Base-by-base conservation (phyloP, 2,888 invertebrate genomes). In the Apotomis capreana region DNA sequence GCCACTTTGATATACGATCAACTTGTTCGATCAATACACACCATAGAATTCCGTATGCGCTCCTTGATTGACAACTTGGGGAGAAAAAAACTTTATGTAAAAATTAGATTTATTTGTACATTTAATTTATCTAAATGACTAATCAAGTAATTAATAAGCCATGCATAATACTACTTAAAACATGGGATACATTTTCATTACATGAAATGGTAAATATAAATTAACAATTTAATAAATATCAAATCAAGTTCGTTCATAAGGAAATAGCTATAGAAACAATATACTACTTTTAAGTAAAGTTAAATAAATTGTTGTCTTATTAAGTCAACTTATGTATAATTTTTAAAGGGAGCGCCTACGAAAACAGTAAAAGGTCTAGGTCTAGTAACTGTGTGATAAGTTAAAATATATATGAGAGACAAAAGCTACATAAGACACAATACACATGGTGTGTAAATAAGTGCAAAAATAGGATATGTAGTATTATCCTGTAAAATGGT, bases 61-160 rank as follows among this genome's bases (percentile, higher is more conserved):
- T 88, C 86, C 89, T 89, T 88, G 89, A 88, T 76, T 87, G 89
- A 87, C 83, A 87, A 89, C 89, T 89, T 89, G 85, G 83, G 84
- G 81, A 84, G 79, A 86, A 84, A 87, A 88, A 87, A 82, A 81
- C 79, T 82, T 78, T 77, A 80, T 75, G 58, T 72, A 61, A 69
- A 68, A 57, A 51, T 62, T 46, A 37, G 40, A 51, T 64, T 69
- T 46, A 54, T 57, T 52, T 74, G 73, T 63, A 71, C 68, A 75
- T 60, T 57, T 13, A 71, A 63, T 69, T 71, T 71, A 74, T 78
- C 78, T 74, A 77, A 74, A 73, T 13, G 12, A 37, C 63, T 62
- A 62, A 44, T 49, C 15, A 15, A 37, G 58, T 62, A 62, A 44
- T 49, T n/a, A 15, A 37, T 49, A 61, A 69, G 57, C 6, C 72